Evolutionary conservation across 2,797 vertebrate species (phyloP).

Genomic region (Peromyscus aztecus): DNA sequence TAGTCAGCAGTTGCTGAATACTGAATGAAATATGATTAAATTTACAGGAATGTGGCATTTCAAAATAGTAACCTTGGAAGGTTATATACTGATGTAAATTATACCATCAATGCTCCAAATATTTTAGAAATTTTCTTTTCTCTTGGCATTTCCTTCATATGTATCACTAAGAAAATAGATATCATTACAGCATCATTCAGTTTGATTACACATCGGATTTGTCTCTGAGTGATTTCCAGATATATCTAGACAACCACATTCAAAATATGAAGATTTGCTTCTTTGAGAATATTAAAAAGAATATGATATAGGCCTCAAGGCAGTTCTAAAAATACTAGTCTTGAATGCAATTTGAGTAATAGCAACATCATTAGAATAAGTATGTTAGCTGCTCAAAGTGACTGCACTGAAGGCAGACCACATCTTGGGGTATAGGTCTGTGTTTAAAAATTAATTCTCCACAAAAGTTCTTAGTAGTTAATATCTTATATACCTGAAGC

Average conservation of each 20-base stretch:
- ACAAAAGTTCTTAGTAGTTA: conserved; percentile 58
- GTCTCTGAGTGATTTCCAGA: conserved; percentile 61
- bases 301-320: conserved; percentile 48
- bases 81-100: conserved; percentile 60
- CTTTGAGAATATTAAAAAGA: conserved; percentile 68
- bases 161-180: conserved; percentile 61
- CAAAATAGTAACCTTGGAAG: conserved; percentile 68
- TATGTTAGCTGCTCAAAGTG: conserved; percentile 45
- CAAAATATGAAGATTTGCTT: conserved; percentile 73
- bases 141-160: conserved; percentile 57
- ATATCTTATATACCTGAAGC: conserved; percentile 36
- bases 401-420: conserved; percentile 42
- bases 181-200: conserved; percentile 62
- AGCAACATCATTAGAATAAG: conserved; percentile 48
- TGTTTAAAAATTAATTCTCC: conserved; percentile 57
- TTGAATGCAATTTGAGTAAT: conserved; percentile 62
- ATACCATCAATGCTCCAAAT: conserved; percentile 64
- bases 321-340: conserved; percentile 61
- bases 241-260: conserved; percentile 62
- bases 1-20: conserved; percentile 55
- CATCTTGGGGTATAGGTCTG: conserved; percentile 6
- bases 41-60: conserved; percentile 63
- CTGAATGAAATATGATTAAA: conserved; percentile 68
- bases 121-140: conserved; percentile 62
- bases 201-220: conserved; percentile 71